These are phyloP conservation scores for Chrysolina americana DNA, from an alignment of 2,888 invertebrate species.

Conservation along the genomic window DNA sequence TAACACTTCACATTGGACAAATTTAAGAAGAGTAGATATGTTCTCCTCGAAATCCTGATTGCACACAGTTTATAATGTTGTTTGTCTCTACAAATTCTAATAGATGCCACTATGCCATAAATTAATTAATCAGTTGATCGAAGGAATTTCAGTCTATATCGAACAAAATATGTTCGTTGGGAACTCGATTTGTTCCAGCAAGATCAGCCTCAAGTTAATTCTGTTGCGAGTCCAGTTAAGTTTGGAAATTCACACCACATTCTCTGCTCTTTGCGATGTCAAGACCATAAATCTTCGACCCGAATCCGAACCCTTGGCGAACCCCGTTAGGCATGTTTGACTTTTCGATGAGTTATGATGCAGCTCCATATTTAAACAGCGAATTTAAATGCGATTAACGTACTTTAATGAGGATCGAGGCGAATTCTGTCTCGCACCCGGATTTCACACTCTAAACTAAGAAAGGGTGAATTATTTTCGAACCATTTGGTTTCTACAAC, in stretches of 20 bases:
- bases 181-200: too few species aligned
- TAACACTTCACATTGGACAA: too few species aligned
- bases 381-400: constrained; percentile 68
- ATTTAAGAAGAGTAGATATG: too few species aligned
- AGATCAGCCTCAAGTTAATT: neutral
- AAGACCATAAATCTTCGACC: constrained; percentile 65
- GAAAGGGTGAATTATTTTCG: constrained; percentile 52
- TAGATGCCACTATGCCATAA: too few species aligned
- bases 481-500: constrained; percentile 43
- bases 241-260: constrained; percentile 62
- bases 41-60: too few species aligned
- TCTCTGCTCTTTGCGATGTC: constrained; percentile 60
- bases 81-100: too few species aligned
- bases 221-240: constrained; percentile 33
- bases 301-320: constrained; percentile 63
- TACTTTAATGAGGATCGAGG: constrained; percentile 63
- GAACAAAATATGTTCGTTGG: too few species aligned
- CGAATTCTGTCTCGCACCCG: constrained; percentile 29
- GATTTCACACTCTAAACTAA: constrained; percentile 49
- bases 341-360: constrained; percentile 66
- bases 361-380: constrained; percentile 62
- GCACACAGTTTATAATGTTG: too few species aligned
- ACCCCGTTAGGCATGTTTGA: constrained; percentile 61
- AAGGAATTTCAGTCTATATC: too few species aligned
- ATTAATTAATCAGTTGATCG: too few species aligned